phyloP scores from a whole-genome alignment of 2,888 invertebrate genomes.

The Drosophila ustulata region DNA sequence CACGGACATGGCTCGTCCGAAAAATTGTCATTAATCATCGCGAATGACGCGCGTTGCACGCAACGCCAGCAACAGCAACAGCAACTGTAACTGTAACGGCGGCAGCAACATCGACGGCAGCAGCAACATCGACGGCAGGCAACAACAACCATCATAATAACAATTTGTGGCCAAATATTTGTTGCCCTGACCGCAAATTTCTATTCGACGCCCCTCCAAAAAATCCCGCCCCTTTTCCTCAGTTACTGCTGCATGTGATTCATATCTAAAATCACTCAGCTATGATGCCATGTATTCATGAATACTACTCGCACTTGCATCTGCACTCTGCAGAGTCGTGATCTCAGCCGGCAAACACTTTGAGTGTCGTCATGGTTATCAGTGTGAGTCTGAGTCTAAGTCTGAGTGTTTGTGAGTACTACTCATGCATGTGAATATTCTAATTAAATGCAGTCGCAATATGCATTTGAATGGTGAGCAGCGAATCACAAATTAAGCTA shows the following conservation, averaged over 20 bases:
- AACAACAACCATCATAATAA: conserved; percentile 68
- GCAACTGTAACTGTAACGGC: conserved; percentile 10
- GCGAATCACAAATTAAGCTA: too few species aligned
- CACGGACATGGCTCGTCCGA: conserved; percentile 57
- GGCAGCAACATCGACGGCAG: conserved; percentile 25
- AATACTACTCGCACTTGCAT: conserved; percentile 20
- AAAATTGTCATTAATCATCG: conserved; percentile 76
- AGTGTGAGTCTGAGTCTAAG: conserved; percentile 8
- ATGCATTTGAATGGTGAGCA: too few species aligned
- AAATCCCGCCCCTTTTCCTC: background rate
- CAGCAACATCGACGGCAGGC: conserved; percentile 25
- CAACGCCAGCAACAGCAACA: conserved; percentile 43
- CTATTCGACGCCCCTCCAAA: conserved; percentile 36
- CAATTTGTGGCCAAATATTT: conserved; percentile 77
- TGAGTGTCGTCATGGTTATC: conserved; percentile 39
- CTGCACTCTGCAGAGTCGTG: conserved; percentile 22
- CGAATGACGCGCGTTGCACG: conserved; percentile 61
- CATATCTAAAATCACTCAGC: conserved; percentile 32
- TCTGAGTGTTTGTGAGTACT: conserved; percentile 13
- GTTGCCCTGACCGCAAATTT: conserved; percentile 62
- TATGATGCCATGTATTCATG: conserved; percentile 55
- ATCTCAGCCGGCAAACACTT: conserved; percentile 24
- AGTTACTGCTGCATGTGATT: conserved; percentile 37
- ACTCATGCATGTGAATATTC: background rate
- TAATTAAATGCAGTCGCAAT: background rate